These are phyloP conservation scores for Cheilosia soror DNA, from an alignment of 2,888 invertebrate genomes.

Conservation along the genomic window DNA sequence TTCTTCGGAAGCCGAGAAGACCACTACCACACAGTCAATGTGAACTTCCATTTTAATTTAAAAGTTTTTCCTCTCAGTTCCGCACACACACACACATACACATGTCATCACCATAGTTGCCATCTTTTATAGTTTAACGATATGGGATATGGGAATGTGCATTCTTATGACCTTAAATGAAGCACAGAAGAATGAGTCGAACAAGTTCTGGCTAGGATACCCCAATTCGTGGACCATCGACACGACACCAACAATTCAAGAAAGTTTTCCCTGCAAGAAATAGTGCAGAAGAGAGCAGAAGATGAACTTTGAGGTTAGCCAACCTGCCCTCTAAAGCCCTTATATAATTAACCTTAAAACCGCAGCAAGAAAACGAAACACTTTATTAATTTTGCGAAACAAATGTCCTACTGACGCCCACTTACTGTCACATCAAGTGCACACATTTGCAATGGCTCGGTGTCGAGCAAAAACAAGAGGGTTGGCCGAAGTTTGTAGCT, in stretches of 20 bases:
- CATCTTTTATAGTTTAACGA: slow-evolving; percentile 63
- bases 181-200: slow-evolving; percentile 30
- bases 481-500: slow-evolving; percentile 54
- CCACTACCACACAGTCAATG: slow-evolving; percentile 58
- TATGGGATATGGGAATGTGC: slow-evolving; percentile 66
- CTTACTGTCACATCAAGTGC: slow-evolving; percentile 73
- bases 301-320: slow-evolving; percentile 71
- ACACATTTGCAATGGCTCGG: slow-evolving; percentile 51
- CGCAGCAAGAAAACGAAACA: slow-evolving; percentile 72
- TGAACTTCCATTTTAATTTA: slow-evolving; percentile 71
- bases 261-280: slow-evolving; percentile 55
- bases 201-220: slow-evolving; percentile 21
- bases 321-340: slow-evolving; percentile 64
- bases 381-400: slow-evolving; percentile 72
- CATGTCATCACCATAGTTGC: slow-evolving; percentile 24
- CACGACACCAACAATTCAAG: slow-evolving; percentile 31
- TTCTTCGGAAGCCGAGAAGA: slow-evolving; percentile 44
- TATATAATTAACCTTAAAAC: slow-evolving; percentile 73
- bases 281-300: slow-evolving; percentile 45
- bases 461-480: slow-evolving; percentile 49
- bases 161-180: slow-evolving; percentile 56
- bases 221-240: background rate
- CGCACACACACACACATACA: slow-evolving; percentile 8
- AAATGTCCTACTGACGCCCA: slow-evolving; percentile 70
- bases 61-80: slow-evolving; percentile 57